These are phyloP conservation scores for Phyllotreta striolata DNA, from an alignment of 2,888 invertebrate genomes.

Conservation along the genomic window DNA sequence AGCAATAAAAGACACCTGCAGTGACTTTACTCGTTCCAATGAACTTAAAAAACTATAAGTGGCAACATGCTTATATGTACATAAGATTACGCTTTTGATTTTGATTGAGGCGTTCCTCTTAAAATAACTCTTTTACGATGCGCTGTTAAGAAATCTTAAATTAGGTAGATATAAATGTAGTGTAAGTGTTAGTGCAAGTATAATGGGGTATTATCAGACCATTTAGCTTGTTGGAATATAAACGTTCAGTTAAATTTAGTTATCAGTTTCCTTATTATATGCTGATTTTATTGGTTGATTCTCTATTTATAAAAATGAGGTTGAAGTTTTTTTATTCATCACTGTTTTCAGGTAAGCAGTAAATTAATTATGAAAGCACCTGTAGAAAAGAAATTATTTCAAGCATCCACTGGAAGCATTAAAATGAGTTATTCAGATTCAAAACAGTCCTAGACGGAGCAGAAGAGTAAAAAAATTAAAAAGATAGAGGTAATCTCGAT, in stretches of 20 bases:
- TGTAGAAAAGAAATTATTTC: too few species aligned
- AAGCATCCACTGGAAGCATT: neutral
- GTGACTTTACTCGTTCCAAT: conserved; percentile 13
- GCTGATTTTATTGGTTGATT: too few species aligned
- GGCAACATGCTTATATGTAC: conserved; percentile 16
- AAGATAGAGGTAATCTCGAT: conserved; percentile 16
- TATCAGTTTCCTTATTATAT: too few species aligned
- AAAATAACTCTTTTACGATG: conserved; percentile 21
- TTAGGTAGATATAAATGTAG: too few species aligned
- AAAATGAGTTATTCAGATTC: neutral
- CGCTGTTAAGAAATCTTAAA: neutral
- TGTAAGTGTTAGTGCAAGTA: too few species aligned
- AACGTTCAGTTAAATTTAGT: too few species aligned
- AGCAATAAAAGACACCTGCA: conserved; percentile 36
- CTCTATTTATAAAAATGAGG: too few species aligned
- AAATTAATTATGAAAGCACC: too few species aligned
- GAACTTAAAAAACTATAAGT: conserved; percentile 23
- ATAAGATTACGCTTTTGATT: conserved; percentile 17
- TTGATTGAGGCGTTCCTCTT: conserved; percentile 19
- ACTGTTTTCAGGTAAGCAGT: too few species aligned
- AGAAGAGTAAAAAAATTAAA: conserved; percentile 28
- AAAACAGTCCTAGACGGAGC: neutral
- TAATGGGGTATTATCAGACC: too few species aligned
- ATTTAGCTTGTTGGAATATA: too few species aligned
- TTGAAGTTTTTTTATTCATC: too few species aligned